Evolutionary conservation across 53 echinoderm and acorn worm genomes (phyloP), one percentile per base, ranked within the genome.

Genomic region (Glandiceps talaboti): DNA sequence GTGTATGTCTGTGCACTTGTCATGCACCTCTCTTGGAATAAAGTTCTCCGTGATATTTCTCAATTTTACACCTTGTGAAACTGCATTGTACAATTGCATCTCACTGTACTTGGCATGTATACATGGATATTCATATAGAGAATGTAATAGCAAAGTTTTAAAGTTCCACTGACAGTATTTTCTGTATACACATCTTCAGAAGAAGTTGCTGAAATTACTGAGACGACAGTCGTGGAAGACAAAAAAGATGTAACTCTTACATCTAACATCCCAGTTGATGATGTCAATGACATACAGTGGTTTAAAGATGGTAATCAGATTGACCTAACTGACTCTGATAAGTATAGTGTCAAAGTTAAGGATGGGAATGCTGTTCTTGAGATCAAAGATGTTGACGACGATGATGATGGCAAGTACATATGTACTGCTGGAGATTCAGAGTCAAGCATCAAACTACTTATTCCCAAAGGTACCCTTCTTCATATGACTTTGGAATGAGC

Each of bases 281-380:
- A 86, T 73, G 77, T 76, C 30, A 29, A 33, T 25, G 83, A 80
- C 0, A 85, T 92, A 6, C 86, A 84, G 27, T 92, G 92, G 92
- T 85, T 87, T 76, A 92, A 87, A 81, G 85, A 85, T 28, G 83
- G 83, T 28, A 33, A 45, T 45, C 6, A 45, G 20, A 45, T 45
- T 45, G 64, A 45, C 0, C 31, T 78, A 32, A 32, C 1, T 25
- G 79, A 78, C 27, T 31, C 31, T 78, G 79, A 78, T 26, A 78
- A 78, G 27, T 78, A 31, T 32, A 78, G 0, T 25, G 27, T 78
- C 32, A 78, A 31, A 31, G 79, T 78, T 78, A 32, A 78, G 1
- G 79, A 27, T 26, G 25, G 26, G n/a, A 30, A 32, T 20, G 31
- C 31, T 31, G 79, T 20, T 26, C 31, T 78, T 78, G 31, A 32